Base-by-base conservation (phyloP, 2,113 vertebrate species). In the Chlamydotis undulata region DNA sequence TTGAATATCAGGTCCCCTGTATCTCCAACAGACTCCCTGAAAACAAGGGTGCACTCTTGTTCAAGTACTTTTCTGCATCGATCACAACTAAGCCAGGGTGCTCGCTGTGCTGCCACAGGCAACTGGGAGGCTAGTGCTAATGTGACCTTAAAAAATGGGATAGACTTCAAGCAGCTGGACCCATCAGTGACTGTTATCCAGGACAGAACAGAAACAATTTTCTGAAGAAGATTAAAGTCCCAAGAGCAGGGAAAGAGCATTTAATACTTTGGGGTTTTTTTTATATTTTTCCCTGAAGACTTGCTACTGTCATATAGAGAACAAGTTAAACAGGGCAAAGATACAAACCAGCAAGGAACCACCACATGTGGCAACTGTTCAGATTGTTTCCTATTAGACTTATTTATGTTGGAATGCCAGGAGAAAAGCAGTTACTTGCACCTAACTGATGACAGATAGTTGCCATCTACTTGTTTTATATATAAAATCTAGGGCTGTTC, bases 331-430 rank as follows among this genome's bases (percentile, higher is more conserved):
- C 19, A 60, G 56, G 18, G 25, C 5, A 0, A 69, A 43, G 60
- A 77, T 59, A 59, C 87, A 93, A 93, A 77, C 19, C 73, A 81
- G 45, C 50, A 64, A 87, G 84, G 81, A 89, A 91, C 56, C 19
- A 61, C 57, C 68, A 83, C 60, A 83, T 6, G 3, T 13, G 74
- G 59, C 73, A 91, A 35, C 41, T 83, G 31, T 87, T 77, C 17
- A 3, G 1, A 19, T 49, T 77, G 60, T 68, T 91, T 71, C 50
- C 53, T 73, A 25, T 60, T 64, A 91, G 76, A 41, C 13, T 85
- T 43, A 31, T 28, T 52, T 70, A n/a, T 9, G 10, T 9, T 85
- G 61, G 47, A 75, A 88, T 37, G 75, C 14, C 8, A 67, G 21
- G 21, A 88, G 41, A 71, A 89, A 89, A 79, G n/a, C 67, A 59